phyloP scores from a whole-genome alignment of 2,113 vertebrate genomes.

The Ictalurus punctatus region DNA sequence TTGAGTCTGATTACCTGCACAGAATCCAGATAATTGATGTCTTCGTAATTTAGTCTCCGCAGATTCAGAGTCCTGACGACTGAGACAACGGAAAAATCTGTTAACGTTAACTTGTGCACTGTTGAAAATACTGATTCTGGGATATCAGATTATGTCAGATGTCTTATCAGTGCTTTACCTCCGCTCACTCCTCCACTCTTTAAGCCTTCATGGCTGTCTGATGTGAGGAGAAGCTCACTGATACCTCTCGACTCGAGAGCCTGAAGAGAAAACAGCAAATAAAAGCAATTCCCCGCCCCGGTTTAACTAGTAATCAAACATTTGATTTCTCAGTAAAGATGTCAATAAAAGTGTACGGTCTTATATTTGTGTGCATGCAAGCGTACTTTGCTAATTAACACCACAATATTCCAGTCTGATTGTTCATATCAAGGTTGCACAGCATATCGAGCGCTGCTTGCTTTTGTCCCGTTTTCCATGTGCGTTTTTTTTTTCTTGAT shows the following conservation, averaged over 20 bases:
- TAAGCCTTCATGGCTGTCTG: slow-evolving; percentile 77
- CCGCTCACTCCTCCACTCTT: slow-evolving; percentile 75
- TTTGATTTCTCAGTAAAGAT: neutral
- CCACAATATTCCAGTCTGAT: neutral
- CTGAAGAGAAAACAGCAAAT: slow-evolving; percentile 61
- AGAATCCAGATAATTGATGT: slow-evolving; percentile 72
- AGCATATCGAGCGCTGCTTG: neutral
- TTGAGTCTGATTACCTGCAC: slow-evolving; percentile 71
- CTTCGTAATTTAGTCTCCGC: slow-evolving; percentile 77
- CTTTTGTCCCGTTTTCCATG: neutral
- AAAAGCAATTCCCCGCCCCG: neutral
- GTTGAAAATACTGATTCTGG: neutral
- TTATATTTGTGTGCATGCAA: neutral
- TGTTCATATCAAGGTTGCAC: neutral
- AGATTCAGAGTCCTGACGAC: slow-evolving; percentile 85
- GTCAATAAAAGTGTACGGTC: neutral
- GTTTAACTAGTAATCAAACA: neutral
- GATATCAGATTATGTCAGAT: neutral
- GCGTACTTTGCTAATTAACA: neutral
- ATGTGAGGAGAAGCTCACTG: slow-evolving; percentile 84
- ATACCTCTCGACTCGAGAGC: slow-evolving; percentile 82
- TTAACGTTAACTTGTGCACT: neutral
- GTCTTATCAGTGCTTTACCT: slow-evolving; percentile 70
- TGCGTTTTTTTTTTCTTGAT: neutral
- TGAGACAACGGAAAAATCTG: slow-evolving; percentile 37